phyloP scores from a whole-genome alignment of 2,888 invertebrate genomes.

The Amorpha juglandis region DNA sequence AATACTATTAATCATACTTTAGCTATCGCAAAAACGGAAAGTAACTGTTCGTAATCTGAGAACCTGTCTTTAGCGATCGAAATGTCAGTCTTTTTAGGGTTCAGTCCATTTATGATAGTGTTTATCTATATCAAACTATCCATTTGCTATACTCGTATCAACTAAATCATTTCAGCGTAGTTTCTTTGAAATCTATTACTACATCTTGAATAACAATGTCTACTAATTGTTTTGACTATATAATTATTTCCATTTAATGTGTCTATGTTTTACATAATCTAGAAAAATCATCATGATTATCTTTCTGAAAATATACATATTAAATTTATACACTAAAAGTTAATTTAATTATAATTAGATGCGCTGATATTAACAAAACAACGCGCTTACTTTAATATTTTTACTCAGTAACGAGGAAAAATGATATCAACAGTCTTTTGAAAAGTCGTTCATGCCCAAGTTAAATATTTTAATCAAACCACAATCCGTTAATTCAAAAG shows the following conservation, averaged over 20 bases:
- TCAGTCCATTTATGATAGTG: slow-evolving; percentile 35
- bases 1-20: slow-evolving; percentile 61
- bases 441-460: too few species aligned
- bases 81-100: slow-evolving; percentile 39
- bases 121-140: slow-evolving; percentile 16
- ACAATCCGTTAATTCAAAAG: neutral
- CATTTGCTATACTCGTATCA: slow-evolving; percentile 6
- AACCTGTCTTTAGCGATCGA: slow-evolving; percentile 50
- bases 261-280: neutral
- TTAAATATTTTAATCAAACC: too few species aligned
- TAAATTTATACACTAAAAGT: neutral
- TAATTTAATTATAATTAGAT: slow-evolving; percentile 1
- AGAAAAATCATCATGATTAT: neutral
- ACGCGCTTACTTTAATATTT: neutral
- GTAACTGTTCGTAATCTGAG: slow-evolving; percentile 50
- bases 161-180: slow-evolving; percentile 12
- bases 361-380: neutral
- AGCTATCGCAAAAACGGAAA: slow-evolving; percentile 60
- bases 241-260: slow-evolving; percentile 7
- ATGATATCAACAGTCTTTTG: neutral
- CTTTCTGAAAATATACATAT: neutral
- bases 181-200: slow-evolving; percentile 28
- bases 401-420: too few species aligned
- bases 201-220: slow-evolving; percentile 25
- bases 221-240: neutral